Conservation (phyloP, 2,797 vertebrate genomes). For the Pelobates cultripes region DNA sequence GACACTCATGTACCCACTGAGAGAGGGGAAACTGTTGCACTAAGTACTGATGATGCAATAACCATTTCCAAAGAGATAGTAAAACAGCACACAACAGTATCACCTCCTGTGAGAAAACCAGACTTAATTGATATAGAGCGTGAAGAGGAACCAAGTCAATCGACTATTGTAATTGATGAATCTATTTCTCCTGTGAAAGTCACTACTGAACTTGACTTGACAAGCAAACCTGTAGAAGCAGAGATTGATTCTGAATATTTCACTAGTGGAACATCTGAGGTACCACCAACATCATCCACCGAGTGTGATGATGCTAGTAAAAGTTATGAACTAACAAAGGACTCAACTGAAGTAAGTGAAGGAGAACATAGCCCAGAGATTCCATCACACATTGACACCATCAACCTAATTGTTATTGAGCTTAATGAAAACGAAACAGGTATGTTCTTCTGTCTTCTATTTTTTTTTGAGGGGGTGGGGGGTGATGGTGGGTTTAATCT, state of each 20-base stretch:
- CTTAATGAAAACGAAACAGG: constrained; percentile 81
- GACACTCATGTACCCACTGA: constrained; percentile 51
- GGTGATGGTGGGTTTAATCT: too few relatives aligned
- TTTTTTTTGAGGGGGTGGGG: background rate
- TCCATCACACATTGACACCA: constrained; percentile 14
- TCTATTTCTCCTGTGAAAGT: constrained; percentile 68
- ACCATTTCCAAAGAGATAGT: constrained; percentile 30
- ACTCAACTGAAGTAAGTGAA: constrained; percentile 64
- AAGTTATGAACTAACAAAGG: constrained; percentile 63
- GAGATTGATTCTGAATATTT: constrained; percentile 78
- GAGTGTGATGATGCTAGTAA: constrained; percentile 59
- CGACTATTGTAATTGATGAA: constrained; percentile 73
- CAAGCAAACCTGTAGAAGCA: constrained; percentile 61
- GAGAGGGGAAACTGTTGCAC: constrained; percentile 51
- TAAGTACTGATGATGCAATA: constrained; percentile 26
- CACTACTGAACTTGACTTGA: constrained; percentile 61
- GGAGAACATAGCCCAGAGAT: constrained; percentile 57
- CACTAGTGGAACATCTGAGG: constrained; percentile 63
- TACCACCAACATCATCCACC: constrained; percentile 60
- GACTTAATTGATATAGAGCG: constrained; percentile 60
- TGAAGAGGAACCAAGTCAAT: constrained; percentile 69
- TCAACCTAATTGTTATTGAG: constrained; percentile 75
- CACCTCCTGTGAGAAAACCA: constrained; percentile 55
- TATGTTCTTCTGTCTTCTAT: constrained; percentile 65
- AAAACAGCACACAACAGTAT: constrained; percentile 55